Percentiles rank a stretch among this genome's conserved stretches.
Conservation (phyloP, 2,113 vertebrate species). For the Lagenorhynchus albirostris region DNA sequence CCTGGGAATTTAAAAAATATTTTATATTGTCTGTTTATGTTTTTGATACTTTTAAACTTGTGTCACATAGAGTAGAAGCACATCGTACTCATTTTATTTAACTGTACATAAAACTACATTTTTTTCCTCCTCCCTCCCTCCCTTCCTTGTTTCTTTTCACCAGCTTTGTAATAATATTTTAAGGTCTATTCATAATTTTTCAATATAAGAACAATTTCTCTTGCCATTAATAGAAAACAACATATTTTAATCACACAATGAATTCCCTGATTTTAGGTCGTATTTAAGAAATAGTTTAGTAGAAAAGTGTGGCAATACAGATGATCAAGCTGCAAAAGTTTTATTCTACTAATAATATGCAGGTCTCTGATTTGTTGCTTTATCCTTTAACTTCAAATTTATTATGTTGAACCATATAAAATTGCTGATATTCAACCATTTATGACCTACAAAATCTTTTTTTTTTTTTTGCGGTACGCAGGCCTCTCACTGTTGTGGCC, state of each 20-base stretch:
- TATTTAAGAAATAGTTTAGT: conserved; percentile 18
- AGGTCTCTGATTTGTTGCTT: background rate
- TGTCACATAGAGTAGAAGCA: background rate
- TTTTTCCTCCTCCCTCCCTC: background rate
- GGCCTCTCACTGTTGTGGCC: no score
- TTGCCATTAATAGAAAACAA: background rate
- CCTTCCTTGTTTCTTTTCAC: background rate
- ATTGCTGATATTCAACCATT: background rate
- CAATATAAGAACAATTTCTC: background rate
- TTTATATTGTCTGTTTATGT: background rate
- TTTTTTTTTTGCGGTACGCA: background rate
- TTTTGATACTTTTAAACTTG: background rate
- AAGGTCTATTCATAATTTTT: background rate
- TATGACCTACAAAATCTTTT: background rate
- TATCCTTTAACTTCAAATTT: background rate
- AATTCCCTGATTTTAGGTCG: background rate
- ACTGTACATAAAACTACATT: background rate
- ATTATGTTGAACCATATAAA: background rate
- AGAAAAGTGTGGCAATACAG: background rate
- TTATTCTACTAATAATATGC: background rate
- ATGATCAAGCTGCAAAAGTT: background rate
- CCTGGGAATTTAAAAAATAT: background rate
- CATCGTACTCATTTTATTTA: background rate
- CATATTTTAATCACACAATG: background rate
- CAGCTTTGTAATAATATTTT: background rate